Evolutionary conservation across 2,888 invertebrate genomes (phyloP), one percentile per base, ranked within the genome.

Genomic region (Phengaris arion): DNA sequence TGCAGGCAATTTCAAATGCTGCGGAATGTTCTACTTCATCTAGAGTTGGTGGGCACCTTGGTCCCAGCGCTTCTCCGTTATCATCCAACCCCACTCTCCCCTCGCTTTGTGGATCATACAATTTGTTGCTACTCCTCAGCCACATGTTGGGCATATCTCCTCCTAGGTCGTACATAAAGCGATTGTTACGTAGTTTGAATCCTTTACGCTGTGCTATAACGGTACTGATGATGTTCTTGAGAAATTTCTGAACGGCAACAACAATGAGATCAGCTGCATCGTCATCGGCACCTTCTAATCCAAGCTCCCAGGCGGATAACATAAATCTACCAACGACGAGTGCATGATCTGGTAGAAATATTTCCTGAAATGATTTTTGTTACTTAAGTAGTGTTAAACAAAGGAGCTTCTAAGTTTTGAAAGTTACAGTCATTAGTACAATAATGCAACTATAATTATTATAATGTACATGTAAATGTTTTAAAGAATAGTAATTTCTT

Each of bases 241-340:
- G 93, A 83, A 98, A 96, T 78, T 95, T 94, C 92, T 96, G 92
- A 1, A 97, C 96, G 2, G 98, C 97, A 69, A 96, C 95, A 59
- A 97, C 96, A 74, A 98, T 94, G n/a, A 97, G 93, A 78, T 97
- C 96, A 0, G 97, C 97, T 6, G 97, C 97, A 79, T 95, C 95
- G 83, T 97, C 97, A 78, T 98, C 97, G 5, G 97, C 97, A 8
- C 97, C 97, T 80, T 97, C 96, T 68, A 98, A 94, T 0, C 97
- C 98, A 74, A 96, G 95, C 83, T 98, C 98, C 98, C 98, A 98
- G 7, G 98, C 98, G 6, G 97, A 96, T 10, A 98, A 94, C 88
- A 98, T 95, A 81, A 98, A 95, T 77, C 98, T 94, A 0, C 98
- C 97, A 78, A 97, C 94, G 6, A 98, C 96, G 83, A 98, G 95